Evolutionary conservation across 1,140 invertebrate genomes (phyloP).

Genomic region (Asobara japonica): DNA sequence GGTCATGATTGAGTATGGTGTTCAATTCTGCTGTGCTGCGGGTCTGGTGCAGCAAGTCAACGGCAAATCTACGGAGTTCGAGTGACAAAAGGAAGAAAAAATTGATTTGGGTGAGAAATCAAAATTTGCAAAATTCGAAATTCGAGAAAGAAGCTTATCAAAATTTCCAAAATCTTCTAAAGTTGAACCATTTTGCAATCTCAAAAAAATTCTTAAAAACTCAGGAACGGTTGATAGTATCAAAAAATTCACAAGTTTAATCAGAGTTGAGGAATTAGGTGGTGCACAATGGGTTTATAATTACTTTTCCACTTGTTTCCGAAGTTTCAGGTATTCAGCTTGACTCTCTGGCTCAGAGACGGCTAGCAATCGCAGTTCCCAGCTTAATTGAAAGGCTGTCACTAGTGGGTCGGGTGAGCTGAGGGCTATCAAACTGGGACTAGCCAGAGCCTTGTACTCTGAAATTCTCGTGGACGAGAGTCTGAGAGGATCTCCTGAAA

Average conservation of each 20-base stretch:
- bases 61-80: constrained; percentile 75
- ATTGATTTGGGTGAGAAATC: background rate
- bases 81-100: background rate
- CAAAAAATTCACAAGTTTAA: background rate
- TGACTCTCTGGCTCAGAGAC: constrained; percentile 85
- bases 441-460: constrained; percentile 90
- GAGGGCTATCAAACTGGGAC: constrained; percentile 88
- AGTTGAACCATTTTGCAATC: no score
- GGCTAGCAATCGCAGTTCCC: constrained; percentile 81
- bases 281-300: no score
- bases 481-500: constrained; percentile 75
- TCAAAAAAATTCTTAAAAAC: no score
- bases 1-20: constrained; percentile 90
- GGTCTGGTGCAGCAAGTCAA: constrained; percentile 88
- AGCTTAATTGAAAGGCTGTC: constrained; percentile 84
- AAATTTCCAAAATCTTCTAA: no score
- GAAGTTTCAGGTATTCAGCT: constrained; percentile 81
- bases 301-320: constrained; percentile 83
- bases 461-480: constrained; percentile 91
- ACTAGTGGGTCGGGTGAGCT: constrained; percentile 87
- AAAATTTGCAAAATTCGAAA: no score
- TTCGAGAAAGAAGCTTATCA: no score
- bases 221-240: no score
- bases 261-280: background rate
- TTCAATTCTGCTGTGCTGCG: constrained; percentile 89